Evolutionary conservation across 1,140 invertebrate species (phyloP).

Genomic region (Archivesica marissinica): DNA sequence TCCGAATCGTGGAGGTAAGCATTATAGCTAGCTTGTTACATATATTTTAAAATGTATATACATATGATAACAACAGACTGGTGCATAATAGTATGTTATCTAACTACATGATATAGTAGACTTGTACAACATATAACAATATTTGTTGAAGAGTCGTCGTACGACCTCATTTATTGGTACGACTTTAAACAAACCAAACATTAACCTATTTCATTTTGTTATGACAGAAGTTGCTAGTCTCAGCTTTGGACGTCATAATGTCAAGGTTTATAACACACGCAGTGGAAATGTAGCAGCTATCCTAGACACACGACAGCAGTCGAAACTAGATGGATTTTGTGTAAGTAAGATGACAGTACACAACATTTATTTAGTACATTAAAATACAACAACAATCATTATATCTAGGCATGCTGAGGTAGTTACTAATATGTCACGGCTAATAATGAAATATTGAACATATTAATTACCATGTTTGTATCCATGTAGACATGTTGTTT

Average conservation of each 20-base stretch:
- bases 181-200: background rate
- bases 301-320: constrained; percentile 1
- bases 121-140: background rate
- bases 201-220: background rate
- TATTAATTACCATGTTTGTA: background rate
- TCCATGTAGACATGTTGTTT: background rate
- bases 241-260: constrained; percentile 46
- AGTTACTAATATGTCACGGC: background rate
- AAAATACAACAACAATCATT: background rate
- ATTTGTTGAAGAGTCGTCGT: background rate
- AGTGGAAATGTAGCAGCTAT: constrained; percentile 38
- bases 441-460: background rate
- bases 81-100: too few relatives aligned
- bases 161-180: background rate
- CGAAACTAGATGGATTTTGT: constrained; percentile 32
- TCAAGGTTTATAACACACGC: constrained; percentile 39
- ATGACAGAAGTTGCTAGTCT: constrained; percentile 40
- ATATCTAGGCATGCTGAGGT: background rate
- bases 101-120: background rate
- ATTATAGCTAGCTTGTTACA: background rate
- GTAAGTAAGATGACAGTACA: constrained; percentile 34
- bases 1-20: constrained; percentile 10
- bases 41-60: too few relatives aligned
- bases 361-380: background rate
- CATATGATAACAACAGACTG: too few relatives aligned